Evolutionary conservation across 1,140 invertebrate genomes (phyloP), one percentile per base, ranked within the genome.

Genomic region (Metaphire vulgaris): DNA sequence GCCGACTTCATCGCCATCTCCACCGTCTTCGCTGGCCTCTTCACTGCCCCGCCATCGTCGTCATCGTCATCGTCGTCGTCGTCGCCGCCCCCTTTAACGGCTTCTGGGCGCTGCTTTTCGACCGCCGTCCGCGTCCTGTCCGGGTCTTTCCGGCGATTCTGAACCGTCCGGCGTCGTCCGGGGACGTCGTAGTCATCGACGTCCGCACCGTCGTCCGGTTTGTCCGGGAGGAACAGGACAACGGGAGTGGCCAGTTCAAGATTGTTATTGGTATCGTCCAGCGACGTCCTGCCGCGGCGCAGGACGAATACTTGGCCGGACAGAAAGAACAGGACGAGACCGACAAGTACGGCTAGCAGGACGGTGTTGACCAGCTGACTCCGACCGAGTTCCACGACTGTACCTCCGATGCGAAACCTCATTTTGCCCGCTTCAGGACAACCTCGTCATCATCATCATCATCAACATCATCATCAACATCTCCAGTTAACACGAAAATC

Each of bases 321-420:
- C 15, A 28, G 15, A 29, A 34, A 73, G 12, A 73, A 1, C 1
- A 73, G 15, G n/a, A 41, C 21, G 28, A 33, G 21, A 2, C 14
- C 21, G 0, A 73, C n/a, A 0, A 73, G 41, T 16, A n/a, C 0
- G 28, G 34, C 1, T 0, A 73, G 72, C 31, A 73, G 72, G 0
- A 73, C 56, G 1, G 56, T 41, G 14, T 29, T 33, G 1, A 41
- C 33, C 33, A 73, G 34, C 12, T 34, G 31, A 16, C n/a, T 41
- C 33, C 41, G 32, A 12, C 34, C 72, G 14, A 41, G 21, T 73
- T 73, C 72, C 28, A 73, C 2, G 14, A 73, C 72, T n/a, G 41
- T 33, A 41, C 72, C 72, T 41, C 33, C 72, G 28, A 73, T 41
- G 21, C 72, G 72, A 73, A 73, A 41, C 34, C 72, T 73, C 72